Conservation (phyloP, 2,888 invertebrate species). For the Acanthacorydalis orientalis region DNA sequence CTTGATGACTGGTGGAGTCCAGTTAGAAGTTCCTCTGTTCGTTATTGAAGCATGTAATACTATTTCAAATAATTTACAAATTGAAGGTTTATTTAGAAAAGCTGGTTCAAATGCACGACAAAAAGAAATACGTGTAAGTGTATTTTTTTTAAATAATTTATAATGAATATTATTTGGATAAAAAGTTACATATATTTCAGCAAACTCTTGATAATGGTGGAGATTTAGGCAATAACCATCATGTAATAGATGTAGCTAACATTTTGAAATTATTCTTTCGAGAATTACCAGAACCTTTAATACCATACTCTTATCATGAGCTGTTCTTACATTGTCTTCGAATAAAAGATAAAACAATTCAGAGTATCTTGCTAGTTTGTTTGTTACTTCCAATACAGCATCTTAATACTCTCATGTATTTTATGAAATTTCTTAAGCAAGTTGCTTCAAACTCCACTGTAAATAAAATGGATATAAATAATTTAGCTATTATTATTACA, state of each 20-base stretch:
- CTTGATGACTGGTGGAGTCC: slow-evolving; percentile 48
- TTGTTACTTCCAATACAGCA: slow-evolving; percentile 59
- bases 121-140: slow-evolving; percentile 43
- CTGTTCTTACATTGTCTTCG: slow-evolving; percentile 51
- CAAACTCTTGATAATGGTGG: slow-evolving; percentile 53
- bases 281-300: slow-evolving; percentile 69
- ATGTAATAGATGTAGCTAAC: slow-evolving; percentile 72
- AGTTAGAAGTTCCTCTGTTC: slow-evolving; percentile 53
- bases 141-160: slow-evolving; percentile 7
- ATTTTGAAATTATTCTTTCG: slow-evolving; percentile 73
- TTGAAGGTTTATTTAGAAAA: slow-evolving; percentile 78
- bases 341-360: slow-evolving; percentile 38
- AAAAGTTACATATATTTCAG: slow-evolving; percentile 25
- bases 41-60: slow-evolving; percentile 54
- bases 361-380: slow-evolving; percentile 48
- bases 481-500: slow-evolving; percentile 70
- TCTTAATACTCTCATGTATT: slow-evolving; percentile 62
- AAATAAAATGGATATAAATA: slow-evolving; percentile 73
- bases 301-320: slow-evolving; percentile 58
- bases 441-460: slow-evolving; percentile 48
- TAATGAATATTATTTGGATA: slow-evolving; percentile 10
- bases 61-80: slow-evolving; percentile 47
- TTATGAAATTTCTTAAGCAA: slow-evolving; percentile 61
- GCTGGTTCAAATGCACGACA: slow-evolving; percentile 72
- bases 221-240: slow-evolving; percentile 48